Evolutionary conservation across 2,888 invertebrate genomes (phyloP).

Genomic region (Drosophila acutilabella): DNA sequence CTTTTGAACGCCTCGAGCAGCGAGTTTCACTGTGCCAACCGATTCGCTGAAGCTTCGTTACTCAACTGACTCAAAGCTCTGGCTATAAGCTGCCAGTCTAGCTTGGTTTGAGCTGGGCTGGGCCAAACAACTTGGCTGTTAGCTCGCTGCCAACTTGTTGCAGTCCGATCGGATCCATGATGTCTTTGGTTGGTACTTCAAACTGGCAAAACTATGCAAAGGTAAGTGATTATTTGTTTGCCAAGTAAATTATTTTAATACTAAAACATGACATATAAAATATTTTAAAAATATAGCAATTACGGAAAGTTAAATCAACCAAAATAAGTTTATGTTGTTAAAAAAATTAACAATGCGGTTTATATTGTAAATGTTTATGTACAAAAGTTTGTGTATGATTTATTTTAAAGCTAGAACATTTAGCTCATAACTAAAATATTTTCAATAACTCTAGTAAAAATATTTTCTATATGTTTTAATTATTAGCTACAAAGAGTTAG

Average conservation of each 20-base stretch:
- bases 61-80: slow-evolving; percentile 56
- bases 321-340: no score
- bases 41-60: slow-evolving; percentile 61
- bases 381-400: no score
- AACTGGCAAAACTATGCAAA: slow-evolving; percentile 8
- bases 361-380: no score
- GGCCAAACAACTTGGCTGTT: slow-evolving; percentile 13
- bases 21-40: slow-evolving; percentile 56
- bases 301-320: no score
- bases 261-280: no score
- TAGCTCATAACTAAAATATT: no score
- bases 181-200: slow-evolving; percentile 11
- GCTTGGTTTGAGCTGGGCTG: slow-evolving; percentile 42
- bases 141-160: slow-evolving; percentile 58
- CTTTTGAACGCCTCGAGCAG: slow-evolving; percentile 22
- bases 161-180: slow-evolving; percentile 27
- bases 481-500: no score
- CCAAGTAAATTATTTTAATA: background rate
- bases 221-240: slow-evolving; percentile 13
- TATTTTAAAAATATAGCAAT: no score
- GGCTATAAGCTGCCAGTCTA: slow-evolving; percentile 14
- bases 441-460: no score
- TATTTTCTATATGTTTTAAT: no score
- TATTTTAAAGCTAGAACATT: no score
- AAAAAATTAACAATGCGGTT: no score